Evolutionary conservation across 2,113 vertebrate genomes (phyloP), one percentile per base, ranked within the genome.

Genomic region (Tetrao urogallus): DNA sequence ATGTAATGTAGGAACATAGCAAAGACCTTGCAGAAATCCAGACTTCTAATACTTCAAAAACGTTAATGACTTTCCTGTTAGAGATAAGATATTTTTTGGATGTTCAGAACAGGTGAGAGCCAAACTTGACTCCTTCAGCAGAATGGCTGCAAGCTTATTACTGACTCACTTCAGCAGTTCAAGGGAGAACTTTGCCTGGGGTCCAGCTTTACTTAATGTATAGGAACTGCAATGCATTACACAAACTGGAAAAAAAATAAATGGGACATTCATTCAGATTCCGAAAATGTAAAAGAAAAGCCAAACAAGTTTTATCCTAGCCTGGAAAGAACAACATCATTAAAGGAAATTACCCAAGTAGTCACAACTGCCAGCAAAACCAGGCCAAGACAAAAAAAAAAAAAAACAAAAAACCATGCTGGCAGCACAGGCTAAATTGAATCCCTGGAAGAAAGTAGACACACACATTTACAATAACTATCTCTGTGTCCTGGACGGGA

Each of bases 241-340:
- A 66, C 27, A 72, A 70, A 74, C 28, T 52, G 22, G 27, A 13
- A 83, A 81, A 69, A 82, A 70, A 48, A 83, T 65, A 84, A 70
- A 48, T 6, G n/a, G 65, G 6, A 57, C 30, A 24, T 14, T 77
- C 54, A 91, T 66, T 89, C 56, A 86, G 45, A 50, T 80, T 73
- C 3, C 70, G 64, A 89, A 94, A 89, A 80, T 3, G 16, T 76
- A 66, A 86, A 67, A 84, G 54, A 91, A 94, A 93, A 91, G n/a
- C 42, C 72, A 93, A 94, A 65, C 34, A 91, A 73, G 24, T 71
- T 88, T 86, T 82, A 86, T 76, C 67, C 50, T 8, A 82, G 79
- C 25, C 86, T 93, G 94, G 93, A 95, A 96, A 88, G 82, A 91
- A 95, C 72, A 88, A 61, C 75, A 67, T 80, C 79, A 90, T 25